Base-by-base conservation (phyloP, 2,113 vertebrate species). In the Budorcas taxicolor region DNA sequence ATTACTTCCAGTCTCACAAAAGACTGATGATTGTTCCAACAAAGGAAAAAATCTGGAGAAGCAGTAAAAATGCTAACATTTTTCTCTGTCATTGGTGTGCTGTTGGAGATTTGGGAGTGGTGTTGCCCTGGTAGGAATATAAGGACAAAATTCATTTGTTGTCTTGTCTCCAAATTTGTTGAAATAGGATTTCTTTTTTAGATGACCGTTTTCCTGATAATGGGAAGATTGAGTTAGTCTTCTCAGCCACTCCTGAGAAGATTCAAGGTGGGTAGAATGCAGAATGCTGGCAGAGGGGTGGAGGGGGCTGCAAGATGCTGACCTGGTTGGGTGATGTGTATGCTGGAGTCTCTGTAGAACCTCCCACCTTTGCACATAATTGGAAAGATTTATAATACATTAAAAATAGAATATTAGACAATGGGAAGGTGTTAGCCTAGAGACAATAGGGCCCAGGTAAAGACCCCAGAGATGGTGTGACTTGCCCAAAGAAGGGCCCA, bases 171-270 rank as follows among this genome's bases (percentile, higher is more conserved):
- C 64, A 2, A 11, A 29, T 4, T 27, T 25, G n/a, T 14, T 57
- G 25, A 78, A 23, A 9, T 8, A 7, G 1, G 10, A 1, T 82
- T 92, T 96, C 55, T 47, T 36, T 97, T 89, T 94, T 98, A 99
- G 99, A 99, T 98, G 98, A 99, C 94, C 99, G 99, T 98, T 99
- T 99, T 98, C 99, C 99, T 89, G 99, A 99, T 97, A 99, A 99
- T 0, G 99, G 99, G 33, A 99, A 99, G 99, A 99, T 99, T 91
- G 99, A 99, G 97, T 97, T 99, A 82, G 98, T 99, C 67, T 99
- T 99, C 98, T 99, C 99, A 3, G 99, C 98, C 98, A 99, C 99
- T 76, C 99, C 99, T 3, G 99, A 99, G 98, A 99, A 98, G 98
- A 99, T 99, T 80, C 99, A 98, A 99, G 99, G 99, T 99, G 98